Evolutionary conservation across 2,113 vertebrate species (phyloP).

Genomic region (Peromyscus californicus): DNA sequence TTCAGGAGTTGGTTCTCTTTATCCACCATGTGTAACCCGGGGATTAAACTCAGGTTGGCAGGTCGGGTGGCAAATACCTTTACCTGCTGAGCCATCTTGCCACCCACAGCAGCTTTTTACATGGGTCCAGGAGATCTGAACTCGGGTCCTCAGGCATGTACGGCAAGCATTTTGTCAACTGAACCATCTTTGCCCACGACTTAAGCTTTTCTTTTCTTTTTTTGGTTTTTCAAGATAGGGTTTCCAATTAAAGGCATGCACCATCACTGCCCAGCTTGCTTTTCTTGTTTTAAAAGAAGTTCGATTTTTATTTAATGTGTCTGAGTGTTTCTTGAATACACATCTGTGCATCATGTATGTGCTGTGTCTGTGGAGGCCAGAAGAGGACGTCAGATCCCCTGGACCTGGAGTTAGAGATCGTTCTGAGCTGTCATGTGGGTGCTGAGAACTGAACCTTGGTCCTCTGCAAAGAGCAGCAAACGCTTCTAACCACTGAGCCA

Average conservation of each 20-base stretch:
- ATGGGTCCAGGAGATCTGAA: background rate
- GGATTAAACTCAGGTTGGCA: background rate
- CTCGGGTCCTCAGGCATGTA: background rate
- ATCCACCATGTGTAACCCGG: background rate
- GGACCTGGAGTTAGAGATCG: background rate
- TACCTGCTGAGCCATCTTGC: background rate
- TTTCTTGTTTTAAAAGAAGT: background rate
- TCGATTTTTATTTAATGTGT: background rate
- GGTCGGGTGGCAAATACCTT: background rate
- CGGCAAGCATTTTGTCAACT: background rate
- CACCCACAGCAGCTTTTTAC: background rate
- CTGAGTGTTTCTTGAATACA: background rate
- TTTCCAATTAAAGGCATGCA: background rate
- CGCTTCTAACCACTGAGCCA: background rate
- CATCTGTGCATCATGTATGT: background rate
- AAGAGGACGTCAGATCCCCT: background rate
- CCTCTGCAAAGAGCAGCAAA: background rate
- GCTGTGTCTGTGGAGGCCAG: background rate
- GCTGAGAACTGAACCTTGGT: background rate
- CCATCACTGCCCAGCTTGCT: background rate
- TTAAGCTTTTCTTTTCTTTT: background rate
- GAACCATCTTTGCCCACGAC: background rate
- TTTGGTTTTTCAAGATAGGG: too few species aligned
- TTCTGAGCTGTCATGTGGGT: background rate
- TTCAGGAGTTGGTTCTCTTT: background rate